Base-by-base conservation (phyloP, 30 jellyfish, hydroid and myxozoan genomes). In the Aurelia aurita region DNA sequence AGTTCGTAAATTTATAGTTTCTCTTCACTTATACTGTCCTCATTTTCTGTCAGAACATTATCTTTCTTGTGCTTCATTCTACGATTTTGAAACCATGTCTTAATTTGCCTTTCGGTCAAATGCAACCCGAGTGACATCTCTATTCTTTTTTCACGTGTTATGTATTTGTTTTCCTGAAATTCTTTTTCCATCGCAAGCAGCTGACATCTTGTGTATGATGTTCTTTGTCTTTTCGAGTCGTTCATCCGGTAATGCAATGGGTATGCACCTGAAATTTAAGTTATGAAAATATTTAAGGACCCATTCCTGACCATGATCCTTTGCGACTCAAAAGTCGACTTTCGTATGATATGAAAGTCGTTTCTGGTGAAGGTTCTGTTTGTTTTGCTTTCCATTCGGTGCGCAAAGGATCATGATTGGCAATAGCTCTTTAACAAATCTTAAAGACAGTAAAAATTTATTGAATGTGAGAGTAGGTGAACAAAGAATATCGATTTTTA, bases 61-160 rank as follows among this genome's bases (percentile, higher is more conserved):
- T 84, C 94, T 74, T 79, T 90, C 58, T 91, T 91, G 23, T 73
- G 75, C 64, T 91, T 91, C 98, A 91, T 91, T 71, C 98, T 73
- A 66, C 98, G 63, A 69, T 92, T 92, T 70, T 92, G 98, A 66
- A 92, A 92, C 98, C 98, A 92, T 32, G 98, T 92, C 63, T 92
- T 92, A 9, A 92, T 86, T 81, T 92, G 98, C n/a, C 95, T 77
- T 69, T 92, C 98, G 3, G 98, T 29, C 74, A 92, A 58, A 60
- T 79, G 77, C 72, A 92, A 72, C 45, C 55, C 35, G 23, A 87
- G 12, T 12, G 98, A 92, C 84, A 92, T n/a, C 43, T 92, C 96
- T 18, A 92, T 81, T 25, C 98, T 82, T 55, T 84, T 78, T 27
- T 86, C 98, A 25, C 98, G 77, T 57, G 98, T 64, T 51, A 92